phyloP scores from a whole-genome alignment of 2,113 vertebrate genomes.

The Oreochromis niloticus region DNA sequence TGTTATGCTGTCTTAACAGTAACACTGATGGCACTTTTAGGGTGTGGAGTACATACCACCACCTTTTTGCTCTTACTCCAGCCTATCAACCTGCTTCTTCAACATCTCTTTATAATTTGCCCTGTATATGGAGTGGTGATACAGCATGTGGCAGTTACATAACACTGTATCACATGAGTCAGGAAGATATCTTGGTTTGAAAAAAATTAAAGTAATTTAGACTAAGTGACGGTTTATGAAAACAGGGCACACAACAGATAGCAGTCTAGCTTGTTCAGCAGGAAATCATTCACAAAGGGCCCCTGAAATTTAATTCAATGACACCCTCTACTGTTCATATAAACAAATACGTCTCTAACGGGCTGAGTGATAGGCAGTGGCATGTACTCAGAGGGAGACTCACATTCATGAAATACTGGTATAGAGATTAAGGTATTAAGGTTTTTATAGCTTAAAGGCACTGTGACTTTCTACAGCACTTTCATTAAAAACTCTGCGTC shows the following conservation, averaged over 20 bases:
- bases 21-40: not conserved
- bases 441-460: not conserved
- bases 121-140: not conserved
- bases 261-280: not conserved
- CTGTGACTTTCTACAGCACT: not conserved
- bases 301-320: not conserved
- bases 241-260: not conserved
- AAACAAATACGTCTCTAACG: not conserved
- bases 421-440: not conserved
- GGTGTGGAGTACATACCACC: not conserved
- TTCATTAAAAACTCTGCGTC: constrained; percentile 1
- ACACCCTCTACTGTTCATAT: constrained; percentile 36
- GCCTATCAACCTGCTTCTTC: not conserved
- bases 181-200: not conserved
- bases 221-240: not conserved
- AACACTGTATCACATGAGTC: not conserved
- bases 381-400: not conserved
- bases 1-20: not conserved
- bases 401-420: not conserved
- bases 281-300: not conserved
- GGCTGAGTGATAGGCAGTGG: not conserved
- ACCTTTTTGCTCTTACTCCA: not conserved
- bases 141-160: not conserved
- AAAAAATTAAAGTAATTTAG: not conserved
- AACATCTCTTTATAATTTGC: not conserved